phyloP scores from a whole-genome alignment of 2,113 vertebrate genomes.

The Piprites chloris region DNA sequence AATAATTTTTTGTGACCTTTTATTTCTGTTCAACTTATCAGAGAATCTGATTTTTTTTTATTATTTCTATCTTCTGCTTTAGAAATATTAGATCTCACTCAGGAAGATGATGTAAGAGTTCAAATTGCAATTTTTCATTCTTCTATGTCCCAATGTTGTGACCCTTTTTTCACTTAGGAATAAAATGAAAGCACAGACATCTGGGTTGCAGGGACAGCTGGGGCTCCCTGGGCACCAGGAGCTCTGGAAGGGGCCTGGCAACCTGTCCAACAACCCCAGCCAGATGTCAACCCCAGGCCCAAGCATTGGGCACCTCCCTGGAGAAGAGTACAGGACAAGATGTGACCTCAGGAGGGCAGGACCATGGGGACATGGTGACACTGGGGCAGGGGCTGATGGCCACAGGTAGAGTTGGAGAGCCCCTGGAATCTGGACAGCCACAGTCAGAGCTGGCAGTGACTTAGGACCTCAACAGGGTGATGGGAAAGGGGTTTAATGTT shows the following conservation, averaged over 20 bases:
- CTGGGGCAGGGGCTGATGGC: not conserved
- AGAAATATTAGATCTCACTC: not conserved
- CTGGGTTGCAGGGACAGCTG: not conserved
- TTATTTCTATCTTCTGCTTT: not conserved
- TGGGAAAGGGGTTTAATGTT: not conserved
- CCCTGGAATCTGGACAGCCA: not conserved
- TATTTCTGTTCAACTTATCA: not conserved
- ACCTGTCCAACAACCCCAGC: not conserved
- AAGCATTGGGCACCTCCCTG: rapidly evolving
- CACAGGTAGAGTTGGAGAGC: not conserved
- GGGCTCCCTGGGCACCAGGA: not conserved
- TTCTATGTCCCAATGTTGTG: not conserved
- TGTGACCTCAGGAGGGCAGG: not conserved
- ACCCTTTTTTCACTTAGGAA: not conserved
- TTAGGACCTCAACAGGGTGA: rapidly evolving
- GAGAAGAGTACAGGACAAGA: not conserved
- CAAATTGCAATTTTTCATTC: rapidly evolving
- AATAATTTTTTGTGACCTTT: not conserved
- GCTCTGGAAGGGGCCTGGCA: not conserved
- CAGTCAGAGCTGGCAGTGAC: not conserved
- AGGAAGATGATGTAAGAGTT: not conserved
- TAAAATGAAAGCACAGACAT: not conserved
- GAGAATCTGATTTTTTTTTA: not conserved
- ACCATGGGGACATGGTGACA: rapidly evolving
- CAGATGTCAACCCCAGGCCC: not conserved